Base-by-base conservation (phyloP, 2,888 invertebrate genomes). In the Drosophila silvestris region DNA sequence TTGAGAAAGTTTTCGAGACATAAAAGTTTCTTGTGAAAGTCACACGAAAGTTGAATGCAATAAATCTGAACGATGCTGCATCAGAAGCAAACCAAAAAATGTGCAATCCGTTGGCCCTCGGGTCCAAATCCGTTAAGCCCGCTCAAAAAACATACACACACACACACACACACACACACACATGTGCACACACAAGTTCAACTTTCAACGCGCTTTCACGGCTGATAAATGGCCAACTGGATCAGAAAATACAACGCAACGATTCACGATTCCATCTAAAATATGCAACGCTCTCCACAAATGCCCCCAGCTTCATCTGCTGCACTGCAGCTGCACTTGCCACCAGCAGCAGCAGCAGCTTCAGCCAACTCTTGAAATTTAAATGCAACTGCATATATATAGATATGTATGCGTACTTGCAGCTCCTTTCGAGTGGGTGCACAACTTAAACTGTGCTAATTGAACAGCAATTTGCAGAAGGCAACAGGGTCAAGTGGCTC, bases 31-130 rank as follows among this genome's bases (percentile, higher is more conserved):
- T 89, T 89, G 76, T 84, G 85, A 86, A 86, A 86, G 85, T 86
- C 85, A 86, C 85, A 86, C 90, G 88, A 86, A 86, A 86, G 88
- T 86, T 86, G 79, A 89, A 82, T 85, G 85, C 85, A 89, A 86
- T 86, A 86, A 86, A 86, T 86, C 85, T 89, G 84, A 80, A 80
- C 74, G 72, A 70, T 67, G 72, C 64, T 53, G 61, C 39, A 37
- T 57, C 74, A 64, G 53, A 57, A 50, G 66, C 74, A 68, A 39
- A 65, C 78, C 39, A 78, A 74, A 73, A 81, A 87, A 66, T 41
- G 75, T 86, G 90, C 85, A 86, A 82, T 82, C 82, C 85, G 70
- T 82, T 81, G 56, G 57, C 80, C 50, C 66, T 75, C 63, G 67
- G 57, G 70, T 82, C 72, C 89, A 84, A 84, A 85, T 84, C 89